Evolutionary conservation across 2,888 invertebrate species (phyloP).

Genomic region (Lycophotia porphyrea): DNA sequence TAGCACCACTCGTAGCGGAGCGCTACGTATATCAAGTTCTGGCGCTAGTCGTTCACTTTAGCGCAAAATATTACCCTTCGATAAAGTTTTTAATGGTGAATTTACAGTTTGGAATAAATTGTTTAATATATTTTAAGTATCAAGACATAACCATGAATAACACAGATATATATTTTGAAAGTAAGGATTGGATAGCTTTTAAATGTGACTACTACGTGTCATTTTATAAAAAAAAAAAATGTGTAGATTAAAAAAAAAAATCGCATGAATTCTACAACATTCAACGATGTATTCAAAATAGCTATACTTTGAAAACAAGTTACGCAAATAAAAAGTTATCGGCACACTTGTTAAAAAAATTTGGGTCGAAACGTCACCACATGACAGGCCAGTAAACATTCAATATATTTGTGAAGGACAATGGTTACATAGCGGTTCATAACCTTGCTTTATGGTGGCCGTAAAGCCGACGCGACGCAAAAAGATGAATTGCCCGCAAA

Average conservation of each 20-base stretch:
- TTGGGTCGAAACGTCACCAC: not conserved
- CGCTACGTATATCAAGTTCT: conserved; percentile 60
- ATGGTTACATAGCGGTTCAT: conserved; percentile 23
- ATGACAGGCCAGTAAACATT: conserved; percentile 40
- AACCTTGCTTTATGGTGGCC: conserved; percentile 46
- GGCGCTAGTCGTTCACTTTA: conserved; percentile 42
- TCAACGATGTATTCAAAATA: not conserved
- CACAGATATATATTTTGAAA: not conserved
- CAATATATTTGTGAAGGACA: conserved; percentile 48
- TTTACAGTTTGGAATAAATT: conserved; percentile 13
- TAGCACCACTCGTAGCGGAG: conserved; percentile 60
- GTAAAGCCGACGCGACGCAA: conserved; percentile 27
- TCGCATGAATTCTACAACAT: not conserved
- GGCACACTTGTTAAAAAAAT: not conserved
- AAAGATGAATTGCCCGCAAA: conserved; percentile 35
- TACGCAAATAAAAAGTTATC: not conserved
- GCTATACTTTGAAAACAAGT: not conserved
- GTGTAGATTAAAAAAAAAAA: no score
- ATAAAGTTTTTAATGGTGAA: conserved; percentile 26
- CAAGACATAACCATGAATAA: not conserved
- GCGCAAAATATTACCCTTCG: conserved; percentile 36
- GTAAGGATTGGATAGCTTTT: not conserved
- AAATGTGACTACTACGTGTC: not conserved
- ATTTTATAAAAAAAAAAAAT: not conserved
- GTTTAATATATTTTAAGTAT: not conserved